Evolutionary conservation across 2,888 invertebrate species (phyloP).

Genomic region (Fragum fragum): DNA sequence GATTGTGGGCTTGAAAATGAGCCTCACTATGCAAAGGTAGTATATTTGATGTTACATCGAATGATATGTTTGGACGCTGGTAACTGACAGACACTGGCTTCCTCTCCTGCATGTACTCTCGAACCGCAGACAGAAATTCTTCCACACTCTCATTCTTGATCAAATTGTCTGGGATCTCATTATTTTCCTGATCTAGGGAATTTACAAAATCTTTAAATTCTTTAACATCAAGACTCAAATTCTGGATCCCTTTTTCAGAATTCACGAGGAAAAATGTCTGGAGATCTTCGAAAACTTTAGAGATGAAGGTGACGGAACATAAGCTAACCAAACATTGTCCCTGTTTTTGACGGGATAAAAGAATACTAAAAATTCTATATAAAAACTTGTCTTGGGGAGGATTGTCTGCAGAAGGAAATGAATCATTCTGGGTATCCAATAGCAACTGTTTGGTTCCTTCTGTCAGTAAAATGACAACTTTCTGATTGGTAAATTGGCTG

Average conservation of each 20-base stretch:
- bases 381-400: background rate
- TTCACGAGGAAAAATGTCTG: slow-evolving; percentile 9
- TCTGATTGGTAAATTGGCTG: background rate
- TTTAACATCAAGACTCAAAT: background rate
- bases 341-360: background rate
- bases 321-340: slow-evolving; percentile 5
- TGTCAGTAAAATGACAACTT: slow-evolving; percentile 13
- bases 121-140: background rate
- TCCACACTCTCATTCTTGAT: background rate
- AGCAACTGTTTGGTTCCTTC: slow-evolving; percentile 16
- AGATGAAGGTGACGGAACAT: slow-evolving; percentile 6
- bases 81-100: background rate
- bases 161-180: background rate
- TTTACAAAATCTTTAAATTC: slow-evolving; percentile 8
- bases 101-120: background rate
- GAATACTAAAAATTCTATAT: background rate
- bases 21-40: background rate
- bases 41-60: background rate
- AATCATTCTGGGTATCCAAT: background rate
- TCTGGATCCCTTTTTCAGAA: background rate
- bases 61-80: background rate
- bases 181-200: background rate
- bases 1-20: background rate
- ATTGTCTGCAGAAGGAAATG: background rate
- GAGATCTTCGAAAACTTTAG: slow-evolving; percentile 13